Conservation (phyloP, 2,888 invertebrate species). For the Drosophila longiperda region DNA sequence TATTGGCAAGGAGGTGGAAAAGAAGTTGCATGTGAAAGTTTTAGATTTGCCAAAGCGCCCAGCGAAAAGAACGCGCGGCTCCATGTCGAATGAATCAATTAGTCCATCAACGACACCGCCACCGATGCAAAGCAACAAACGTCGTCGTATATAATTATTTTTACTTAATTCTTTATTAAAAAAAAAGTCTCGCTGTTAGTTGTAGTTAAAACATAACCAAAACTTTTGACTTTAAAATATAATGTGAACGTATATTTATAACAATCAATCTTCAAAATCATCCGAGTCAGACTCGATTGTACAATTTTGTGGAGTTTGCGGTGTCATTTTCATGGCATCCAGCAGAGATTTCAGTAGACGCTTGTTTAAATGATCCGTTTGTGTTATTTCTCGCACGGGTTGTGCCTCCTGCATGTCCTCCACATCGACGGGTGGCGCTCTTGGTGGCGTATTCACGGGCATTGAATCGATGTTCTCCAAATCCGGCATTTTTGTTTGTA, state of each 20-base stretch:
- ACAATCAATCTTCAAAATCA: slow-evolving; percentile 75
- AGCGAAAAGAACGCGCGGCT: slow-evolving; percentile 84
- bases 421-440: slow-evolving; percentile 37
- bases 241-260: slow-evolving; percentile 55
- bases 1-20: slow-evolving; percentile 81
- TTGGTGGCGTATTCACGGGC: slow-evolving; percentile 37
- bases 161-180: slow-evolving; percentile 12
- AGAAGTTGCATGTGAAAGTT: slow-evolving; percentile 79
- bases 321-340: slow-evolving; percentile 71
- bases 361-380: slow-evolving; percentile 82
- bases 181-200: slow-evolving; percentile 37
- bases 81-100: slow-evolving; percentile 84
- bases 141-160: slow-evolving; percentile 82
- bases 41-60: slow-evolving; percentile 83
- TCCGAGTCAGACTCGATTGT: slow-evolving; percentile 53
- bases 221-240: slow-evolving; percentile 43
- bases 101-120: slow-evolving; percentile 85
- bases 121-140: slow-evolving; percentile 80
- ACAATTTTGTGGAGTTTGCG: slow-evolving; percentile 22
- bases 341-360: slow-evolving; percentile 78
- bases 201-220: slow-evolving; percentile 51
- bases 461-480: slow-evolving; percentile 70
- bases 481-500: slow-evolving; percentile 66
- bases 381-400: slow-evolving; percentile 77
- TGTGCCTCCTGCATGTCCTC: slow-evolving; percentile 43